Conservation (phyloP, 2,888 invertebrate genomes). For the Argyresthia goedartella region DNA sequence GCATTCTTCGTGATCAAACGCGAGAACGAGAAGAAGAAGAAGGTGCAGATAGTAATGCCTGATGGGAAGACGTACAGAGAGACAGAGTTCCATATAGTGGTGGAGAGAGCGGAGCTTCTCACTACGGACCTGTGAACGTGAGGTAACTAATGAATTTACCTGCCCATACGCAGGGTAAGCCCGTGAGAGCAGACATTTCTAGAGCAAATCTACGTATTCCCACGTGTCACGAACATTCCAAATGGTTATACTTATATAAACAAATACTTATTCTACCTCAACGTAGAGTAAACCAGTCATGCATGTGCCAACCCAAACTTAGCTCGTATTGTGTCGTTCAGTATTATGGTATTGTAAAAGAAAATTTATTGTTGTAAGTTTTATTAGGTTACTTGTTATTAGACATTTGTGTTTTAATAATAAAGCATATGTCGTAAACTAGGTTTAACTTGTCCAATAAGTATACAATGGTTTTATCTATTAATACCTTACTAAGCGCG, state of each 20-base stretch:
- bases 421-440: no score
- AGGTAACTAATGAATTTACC: not conserved
- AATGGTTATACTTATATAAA: constrained; percentile 12
- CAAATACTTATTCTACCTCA: constrained; percentile 34
- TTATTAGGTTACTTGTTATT: no score
- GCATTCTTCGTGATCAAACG: constrained; percentile 54
- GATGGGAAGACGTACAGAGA: constrained; percentile 87
- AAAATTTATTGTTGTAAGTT: not conserved
- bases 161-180: constrained; percentile 3
- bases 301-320: constrained; percentile 43
- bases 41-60: constrained; percentile 81
- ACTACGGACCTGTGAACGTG: constrained; percentile 78
- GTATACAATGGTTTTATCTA: no score
- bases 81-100: constrained; percentile 88
- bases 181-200: constrained; percentile 11
- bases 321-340: constrained; percentile 21
- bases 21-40: constrained; percentile 69
- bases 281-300: constrained; percentile 18
- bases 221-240: constrained; percentile 15
- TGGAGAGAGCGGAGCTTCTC: constrained; percentile 85
- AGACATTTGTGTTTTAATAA: no score
- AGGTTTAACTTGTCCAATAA: no score
- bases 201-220: constrained; percentile 7
- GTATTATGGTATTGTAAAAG: constrained; percentile 28
- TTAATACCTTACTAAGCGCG: no score